Base-by-base conservation (phyloP, 2,797 vertebrate genomes). In the Coregonus ussuriensis region DNA sequence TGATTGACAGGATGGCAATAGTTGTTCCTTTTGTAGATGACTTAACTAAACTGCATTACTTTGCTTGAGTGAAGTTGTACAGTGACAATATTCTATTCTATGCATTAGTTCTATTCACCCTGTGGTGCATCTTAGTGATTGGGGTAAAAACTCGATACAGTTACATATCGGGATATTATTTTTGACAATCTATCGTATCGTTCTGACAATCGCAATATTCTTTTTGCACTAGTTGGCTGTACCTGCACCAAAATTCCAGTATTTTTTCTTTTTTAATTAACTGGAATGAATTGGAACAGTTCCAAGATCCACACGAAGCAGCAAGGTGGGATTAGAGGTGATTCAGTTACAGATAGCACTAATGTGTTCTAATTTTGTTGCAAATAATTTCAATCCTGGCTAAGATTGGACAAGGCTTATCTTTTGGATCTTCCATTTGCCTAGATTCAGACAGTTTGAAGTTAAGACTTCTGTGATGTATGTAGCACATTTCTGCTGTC, bases 251-350 rank as follows among this genome's bases (percentile, higher is more conserved):
- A 47, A 47, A 47, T 2, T 47, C 7, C 41, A 47, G 41, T 47
- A 47, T 47, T 47, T 47, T 47, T 47, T 9, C 2, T 11, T 25
- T 25, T 25, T 25, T 25, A 25, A 25, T 25, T 25, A 25, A 25
- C 13, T 75, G 62, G 29, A 35, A 47, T n/a, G n/a, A 35, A 53
- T 72, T 37, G 16, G 75, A 52, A 53, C 54, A n/a, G 7, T 41
- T 77, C 52, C 56, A 74, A 75, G 35, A 65, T 29, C 51, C 29
- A 76, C 25, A 67, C 18, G 71, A 53, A 15, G 14, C 31, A 70
- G 31, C 56, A 18, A 66, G 47, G 16, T 5, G 13, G 72, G 82
- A 84, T 86, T 79, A 84, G 71, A 77, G 71, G 72, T 16, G 33
- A 53, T 80, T 71, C 31, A 15, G 75, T 72, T 79, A 80, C 74